Evolutionary conservation across 2,797 vertebrate species (phyloP).

Genomic region (Prionace glauca): DNA sequence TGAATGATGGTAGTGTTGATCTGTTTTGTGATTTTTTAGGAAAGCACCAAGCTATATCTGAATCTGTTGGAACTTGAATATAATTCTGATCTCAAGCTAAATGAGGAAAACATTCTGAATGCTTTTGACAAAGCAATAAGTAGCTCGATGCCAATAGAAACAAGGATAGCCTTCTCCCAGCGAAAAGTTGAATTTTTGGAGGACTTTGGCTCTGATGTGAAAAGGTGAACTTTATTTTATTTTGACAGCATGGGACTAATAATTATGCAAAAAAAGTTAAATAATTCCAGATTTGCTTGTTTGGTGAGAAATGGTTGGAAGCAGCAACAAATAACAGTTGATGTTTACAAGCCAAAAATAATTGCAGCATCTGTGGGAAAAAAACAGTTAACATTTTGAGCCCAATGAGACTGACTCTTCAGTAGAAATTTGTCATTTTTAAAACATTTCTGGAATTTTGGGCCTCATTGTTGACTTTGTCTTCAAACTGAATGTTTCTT

Average conservation of each 20-base stretch:
- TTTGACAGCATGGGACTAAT: neutral
- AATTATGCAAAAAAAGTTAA: neutral
- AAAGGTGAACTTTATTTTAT: slow-evolving; percentile 64
- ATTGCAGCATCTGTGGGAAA: no score
- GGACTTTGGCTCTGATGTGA: slow-evolving; percentile 90
- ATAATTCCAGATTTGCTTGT: neutral
- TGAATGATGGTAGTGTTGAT: neutral
- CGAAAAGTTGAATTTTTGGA: slow-evolving; percentile 96
- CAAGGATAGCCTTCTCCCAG: slow-evolving; percentile 85
- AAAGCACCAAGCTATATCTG: slow-evolving; percentile 84
- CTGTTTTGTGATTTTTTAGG: slow-evolving; percentile 56
- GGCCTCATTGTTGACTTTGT: neutral
- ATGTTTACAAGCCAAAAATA: no score
- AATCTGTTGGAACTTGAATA: slow-evolving; percentile 94
- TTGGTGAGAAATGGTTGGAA: neutral
- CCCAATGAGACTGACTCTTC: no score
- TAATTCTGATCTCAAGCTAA: slow-evolving; percentile 79
- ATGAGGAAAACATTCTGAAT: slow-evolving; percentile 80
- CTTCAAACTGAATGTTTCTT: neutral
- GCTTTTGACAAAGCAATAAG: slow-evolving; percentile 84
- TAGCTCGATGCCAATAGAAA: slow-evolving; percentile 75
- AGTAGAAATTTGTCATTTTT: neutral
- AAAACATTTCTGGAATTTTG: neutral
- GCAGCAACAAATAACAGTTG: neutral
- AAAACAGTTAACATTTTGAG: no score